phyloP scores from a whole-genome alignment of 2,888 invertebrate species.

The Lasioglossum leucozonium region DNA sequence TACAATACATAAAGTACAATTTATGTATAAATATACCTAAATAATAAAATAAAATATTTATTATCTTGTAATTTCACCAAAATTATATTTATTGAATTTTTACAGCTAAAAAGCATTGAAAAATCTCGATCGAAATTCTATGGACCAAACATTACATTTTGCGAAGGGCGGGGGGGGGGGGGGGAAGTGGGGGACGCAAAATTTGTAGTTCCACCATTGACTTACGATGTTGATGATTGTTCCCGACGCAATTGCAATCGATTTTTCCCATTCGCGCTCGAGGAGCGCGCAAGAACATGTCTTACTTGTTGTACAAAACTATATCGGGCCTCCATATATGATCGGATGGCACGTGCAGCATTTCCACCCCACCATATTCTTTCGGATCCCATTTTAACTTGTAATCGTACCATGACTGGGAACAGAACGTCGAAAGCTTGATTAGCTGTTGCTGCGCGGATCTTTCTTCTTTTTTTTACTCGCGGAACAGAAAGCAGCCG shows the following conservation, averaged over 20 bases:
- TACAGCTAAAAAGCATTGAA: no score
- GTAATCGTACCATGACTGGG: conserved; percentile 94
- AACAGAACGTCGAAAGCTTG: conserved; percentile 60
- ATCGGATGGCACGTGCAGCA: conserved; percentile 94
- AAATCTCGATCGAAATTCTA: no score
- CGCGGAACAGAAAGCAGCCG: background rate
- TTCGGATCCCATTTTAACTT: conserved; percentile 94
- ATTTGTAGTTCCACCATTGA: no score
- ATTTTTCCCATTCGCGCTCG: background rate
- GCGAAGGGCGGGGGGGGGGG: no score
- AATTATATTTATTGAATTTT: no score
- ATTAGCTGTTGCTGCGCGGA: background rate
- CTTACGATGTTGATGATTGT: background rate
- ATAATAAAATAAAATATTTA: no score
- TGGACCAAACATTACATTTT: no score
- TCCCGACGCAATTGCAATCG: background rate
- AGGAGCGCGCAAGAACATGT: background rate
- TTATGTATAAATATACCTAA: no score
- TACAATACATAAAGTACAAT: no score
- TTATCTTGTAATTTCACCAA: no score
- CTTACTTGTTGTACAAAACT: conserved; percentile 93
- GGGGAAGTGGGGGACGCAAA: no score
- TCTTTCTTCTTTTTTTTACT: background rate
- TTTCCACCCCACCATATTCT: conserved; percentile 93
- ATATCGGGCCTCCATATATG: conserved; percentile 94